Evolutionary conservation across 2,888 invertebrate species (phyloP).

Genomic region (Agrochola litura): DNA sequence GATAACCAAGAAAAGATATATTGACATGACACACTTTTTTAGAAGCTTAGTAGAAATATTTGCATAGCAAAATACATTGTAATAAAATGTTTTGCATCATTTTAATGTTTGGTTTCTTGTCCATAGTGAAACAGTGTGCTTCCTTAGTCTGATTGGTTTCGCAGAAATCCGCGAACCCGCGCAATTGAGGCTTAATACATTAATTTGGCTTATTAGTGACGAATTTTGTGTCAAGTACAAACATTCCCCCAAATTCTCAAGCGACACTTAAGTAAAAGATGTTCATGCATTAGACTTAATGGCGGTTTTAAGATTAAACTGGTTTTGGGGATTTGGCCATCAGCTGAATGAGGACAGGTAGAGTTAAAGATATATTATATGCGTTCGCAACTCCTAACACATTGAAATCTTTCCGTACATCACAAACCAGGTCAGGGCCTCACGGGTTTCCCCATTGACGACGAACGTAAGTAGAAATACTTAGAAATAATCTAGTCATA

Average conservation of each 20-base stretch:
- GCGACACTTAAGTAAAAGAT: too few relatives aligned
- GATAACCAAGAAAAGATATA: slow-evolving; percentile 34
- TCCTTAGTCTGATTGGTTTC: too few relatives aligned
- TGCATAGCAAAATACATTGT: slow-evolving; percentile 7
- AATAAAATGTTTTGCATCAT: background rate
- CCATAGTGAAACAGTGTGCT: too few relatives aligned
- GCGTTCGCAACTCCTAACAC: background rate
- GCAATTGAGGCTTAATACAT: too few relatives aligned
- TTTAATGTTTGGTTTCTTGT: background rate
- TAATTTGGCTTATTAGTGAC: too few relatives aligned
- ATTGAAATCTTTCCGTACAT: slow-evolving; percentile 16
- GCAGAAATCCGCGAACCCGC: too few relatives aligned
- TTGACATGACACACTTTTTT: slow-evolving; percentile 34
- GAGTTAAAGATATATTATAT: slow-evolving; percentile 3
- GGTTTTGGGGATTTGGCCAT: background rate
- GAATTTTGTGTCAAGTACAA: too few relatives aligned
- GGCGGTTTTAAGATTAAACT: too few relatives aligned
- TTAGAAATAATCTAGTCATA: slow-evolving; percentile 16
- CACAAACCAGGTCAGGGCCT: slow-evolving; percentile 41
- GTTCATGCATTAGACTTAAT: too few relatives aligned
- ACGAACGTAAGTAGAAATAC: slow-evolving; percentile 20
- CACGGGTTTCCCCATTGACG: slow-evolving; percentile 27
- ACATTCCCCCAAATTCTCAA: too few relatives aligned
- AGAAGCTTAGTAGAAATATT: slow-evolving; percentile 12
- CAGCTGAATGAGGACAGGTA: background rate